Conservation (phyloP, 2,888 invertebrate genomes). For the Sesia apiformis region DNA sequence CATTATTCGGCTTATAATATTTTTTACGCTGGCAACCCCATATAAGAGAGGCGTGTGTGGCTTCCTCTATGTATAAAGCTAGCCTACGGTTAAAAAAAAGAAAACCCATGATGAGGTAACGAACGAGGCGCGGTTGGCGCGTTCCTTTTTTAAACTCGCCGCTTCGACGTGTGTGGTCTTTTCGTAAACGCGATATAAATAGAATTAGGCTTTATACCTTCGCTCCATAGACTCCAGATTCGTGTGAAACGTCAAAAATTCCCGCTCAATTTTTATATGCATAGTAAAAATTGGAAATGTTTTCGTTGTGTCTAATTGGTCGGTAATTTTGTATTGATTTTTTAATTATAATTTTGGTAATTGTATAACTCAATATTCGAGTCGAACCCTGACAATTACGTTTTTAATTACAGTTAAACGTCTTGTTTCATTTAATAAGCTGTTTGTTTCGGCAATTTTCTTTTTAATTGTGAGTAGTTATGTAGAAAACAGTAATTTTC, state of each 20-base stretch:
- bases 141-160: slow-evolving; percentile 67
- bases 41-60: slow-evolving; percentile 25
- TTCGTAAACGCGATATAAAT: slow-evolving; percentile 8
- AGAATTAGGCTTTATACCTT: slow-evolving; percentile 12
- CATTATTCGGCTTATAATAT: slow-evolving; percentile 49
- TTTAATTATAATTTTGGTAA: slow-evolving; percentile 22
- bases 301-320: slow-evolving; percentile 9
- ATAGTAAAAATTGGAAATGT: slow-evolving; percentile 38
- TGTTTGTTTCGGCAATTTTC: too few species aligned
- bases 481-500: too few species aligned
- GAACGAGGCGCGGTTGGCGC: slow-evolving; percentile 67
- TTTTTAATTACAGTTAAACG: neutral
- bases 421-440: too few species aligned
- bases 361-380: slow-evolving; percentile 29
- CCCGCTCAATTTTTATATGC: slow-evolving; percentile 17
- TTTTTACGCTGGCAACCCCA: slow-evolving; percentile 31
- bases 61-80: slow-evolving; percentile 57
- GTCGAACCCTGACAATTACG: neutral
- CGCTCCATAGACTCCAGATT: slow-evolving; percentile 11
- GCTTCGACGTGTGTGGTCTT: slow-evolving; percentile 67
- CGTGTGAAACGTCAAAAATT: slow-evolving; percentile 11
- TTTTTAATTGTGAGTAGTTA: too few species aligned
- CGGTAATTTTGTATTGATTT: slow-evolving; percentile 19
- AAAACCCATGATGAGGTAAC: slow-evolving; percentile 69
- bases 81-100: slow-evolving; percentile 50